Percentiles rank a stretch among this genome's conserved stretches.
Evolutionary conservation across 2,888 invertebrate species (phyloP).

Genomic region (Zaprionus obscuricornis): DNA sequence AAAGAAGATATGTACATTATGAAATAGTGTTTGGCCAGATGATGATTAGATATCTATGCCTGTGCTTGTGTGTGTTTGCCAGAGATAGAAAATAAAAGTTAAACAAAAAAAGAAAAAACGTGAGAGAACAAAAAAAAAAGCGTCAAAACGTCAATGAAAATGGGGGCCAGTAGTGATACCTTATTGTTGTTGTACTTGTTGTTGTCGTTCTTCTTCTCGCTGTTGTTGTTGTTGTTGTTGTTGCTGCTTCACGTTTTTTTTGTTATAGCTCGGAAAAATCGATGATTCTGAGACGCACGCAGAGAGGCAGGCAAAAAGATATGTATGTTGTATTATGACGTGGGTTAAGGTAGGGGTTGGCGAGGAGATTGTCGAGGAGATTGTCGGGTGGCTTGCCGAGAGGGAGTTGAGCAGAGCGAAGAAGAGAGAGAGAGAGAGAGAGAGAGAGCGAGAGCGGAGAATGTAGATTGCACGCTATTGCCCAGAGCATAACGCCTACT

Average conservation of each 20-base stretch:
- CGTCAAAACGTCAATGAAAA: conserved; percentile 44
- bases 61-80: conserved; percentile 8
- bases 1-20: conserved; percentile 23
- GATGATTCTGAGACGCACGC: conserved; percentile 63
- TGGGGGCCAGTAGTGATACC: conserved; percentile 63
- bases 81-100: conserved; percentile 13
- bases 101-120: not conserved
- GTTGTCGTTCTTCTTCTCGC: conserved; percentile 21
- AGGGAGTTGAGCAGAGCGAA: too few species aligned
- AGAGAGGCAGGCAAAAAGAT: conserved; percentile 30
- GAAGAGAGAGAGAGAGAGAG: conserved; percentile 8
- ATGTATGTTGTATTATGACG: conserved; percentile 10
- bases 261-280: conserved; percentile 61
- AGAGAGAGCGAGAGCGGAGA: conserved; percentile 26
- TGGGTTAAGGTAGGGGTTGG: too few species aligned
- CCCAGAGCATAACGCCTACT: conserved; percentile 29
- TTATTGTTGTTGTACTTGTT: conserved; percentile 34
- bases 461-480: conserved; percentile 24
- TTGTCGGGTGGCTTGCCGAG: too few species aligned
- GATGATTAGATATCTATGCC: too few species aligned
- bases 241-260: conserved; percentile 11
- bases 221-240: conserved; percentile 26
- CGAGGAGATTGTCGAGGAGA: too few species aligned
- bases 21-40: conserved; percentile 37
- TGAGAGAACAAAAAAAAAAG: conserved; percentile 12